phyloP scores from a whole-genome alignment of 2,113 vertebrate genomes.

The Gambusia affinis region DNA sequence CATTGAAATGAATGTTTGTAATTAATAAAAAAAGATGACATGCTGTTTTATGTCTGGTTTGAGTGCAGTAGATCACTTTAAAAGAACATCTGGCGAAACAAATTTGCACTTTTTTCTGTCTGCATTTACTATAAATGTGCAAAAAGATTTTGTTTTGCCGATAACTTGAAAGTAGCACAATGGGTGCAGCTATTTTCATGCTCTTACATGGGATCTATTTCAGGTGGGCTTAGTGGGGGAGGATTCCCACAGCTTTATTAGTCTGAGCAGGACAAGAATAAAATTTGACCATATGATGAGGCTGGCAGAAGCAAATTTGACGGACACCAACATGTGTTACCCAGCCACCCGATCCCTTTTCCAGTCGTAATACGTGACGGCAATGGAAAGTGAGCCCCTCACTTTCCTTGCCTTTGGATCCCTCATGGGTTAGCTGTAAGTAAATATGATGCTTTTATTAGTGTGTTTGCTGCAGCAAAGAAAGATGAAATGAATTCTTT shows the following conservation, averaged over 20 bases:
- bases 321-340: conserved; percentile 89
- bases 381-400: conserved; percentile 81
- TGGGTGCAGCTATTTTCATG: conserved; percentile 54
- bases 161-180: conserved; percentile 24
- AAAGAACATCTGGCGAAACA: neutral
- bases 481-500: conserved; percentile 9
- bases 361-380: conserved; percentile 76
- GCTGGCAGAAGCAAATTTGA: conserved; percentile 87
- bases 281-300: conserved; percentile 81
- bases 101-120: neutral
- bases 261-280: conserved; percentile 74
- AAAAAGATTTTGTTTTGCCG: conserved; percentile 2
- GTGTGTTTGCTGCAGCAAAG: conserved; percentile 56
- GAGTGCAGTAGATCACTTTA: neutral
- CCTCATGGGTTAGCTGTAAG: conserved; percentile 74
- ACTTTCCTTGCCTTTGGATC: conserved; percentile 77
- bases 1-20: neutral
- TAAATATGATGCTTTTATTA: conserved; percentile 77
- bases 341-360: conserved; percentile 85
- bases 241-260: conserved; percentile 64
- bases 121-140: neutral
- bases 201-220: conserved; percentile 51
- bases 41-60: neutral
- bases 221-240: conserved; percentile 46
- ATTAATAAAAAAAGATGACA: neutral